Evolutionary conservation across 1,140 invertebrate species (phyloP).

Genomic region (Drosophila seguyi): DNA sequence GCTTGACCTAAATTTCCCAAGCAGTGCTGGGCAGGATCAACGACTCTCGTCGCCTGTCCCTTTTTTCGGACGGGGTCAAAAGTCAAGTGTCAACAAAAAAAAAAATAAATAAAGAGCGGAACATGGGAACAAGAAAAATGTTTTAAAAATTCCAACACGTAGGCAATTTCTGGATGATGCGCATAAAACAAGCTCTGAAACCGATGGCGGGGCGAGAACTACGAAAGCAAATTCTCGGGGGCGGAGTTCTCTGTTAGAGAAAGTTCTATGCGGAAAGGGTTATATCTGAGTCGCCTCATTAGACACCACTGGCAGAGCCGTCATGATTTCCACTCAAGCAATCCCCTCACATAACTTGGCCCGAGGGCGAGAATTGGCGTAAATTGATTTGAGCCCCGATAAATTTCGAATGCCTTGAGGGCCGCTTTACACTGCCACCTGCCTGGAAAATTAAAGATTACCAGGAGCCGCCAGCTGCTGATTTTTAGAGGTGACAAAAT

Average conservation of each 20-base stretch:
- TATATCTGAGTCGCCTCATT: constrained; percentile 59
- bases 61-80: constrained; percentile 41
- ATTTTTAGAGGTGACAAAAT: constrained; percentile 1
- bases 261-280: constrained; percentile 39
- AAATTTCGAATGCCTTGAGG: constrained; percentile 52
- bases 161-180: constrained; percentile 74
- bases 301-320: constrained; percentile 39
- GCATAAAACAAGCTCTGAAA: constrained; percentile 71
- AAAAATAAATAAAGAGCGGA: constrained; percentile 32
- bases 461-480: not conserved
- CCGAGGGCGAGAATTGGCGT: constrained; percentile 57
- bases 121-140: constrained; percentile 64
- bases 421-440: constrained; percentile 33
- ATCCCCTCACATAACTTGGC: constrained; percentile 38
- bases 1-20: constrained; percentile 74
- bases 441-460: constrained; percentile 70
- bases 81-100: constrained; percentile 69
- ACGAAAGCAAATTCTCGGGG: constrained; percentile 25
- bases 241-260: not conserved
- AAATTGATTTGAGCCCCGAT: constrained; percentile 72
- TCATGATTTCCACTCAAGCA: constrained; percentile 48
- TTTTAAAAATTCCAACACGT: constrained; percentile 82
- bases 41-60: constrained; percentile 46
- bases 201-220: constrained; percentile 32
- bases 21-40: constrained; percentile 55